Conservation (phyloP, 2,797 vertebrate genomes). For the Paguma larvata region DNA sequence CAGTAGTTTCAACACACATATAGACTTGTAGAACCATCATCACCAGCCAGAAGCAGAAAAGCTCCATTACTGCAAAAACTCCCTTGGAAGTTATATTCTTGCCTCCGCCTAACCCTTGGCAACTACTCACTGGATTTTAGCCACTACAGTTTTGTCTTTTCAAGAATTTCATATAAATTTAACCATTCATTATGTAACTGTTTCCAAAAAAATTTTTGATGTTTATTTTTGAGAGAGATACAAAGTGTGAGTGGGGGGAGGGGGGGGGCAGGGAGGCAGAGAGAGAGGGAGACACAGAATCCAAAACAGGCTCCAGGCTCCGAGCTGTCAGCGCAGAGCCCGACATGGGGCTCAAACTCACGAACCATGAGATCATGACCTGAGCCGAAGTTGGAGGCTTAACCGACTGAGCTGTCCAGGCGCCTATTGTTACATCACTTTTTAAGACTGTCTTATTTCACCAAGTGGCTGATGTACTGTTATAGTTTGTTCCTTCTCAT, state of each 20-base stretch:
- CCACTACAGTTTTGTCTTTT: background rate
- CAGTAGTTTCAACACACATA: background rate
- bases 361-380: too few species aligned
- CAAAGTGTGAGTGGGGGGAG: too few species aligned
- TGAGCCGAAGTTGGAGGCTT: too few species aligned
- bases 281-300: too few species aligned
- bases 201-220: background rate
- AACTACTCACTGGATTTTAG: background rate
- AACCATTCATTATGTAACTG: background rate
- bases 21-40: background rate
- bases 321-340: too few species aligned
- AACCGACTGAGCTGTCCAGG: too few species aligned
- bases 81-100: background rate
- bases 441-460: background rate
- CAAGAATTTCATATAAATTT: constrained; percentile 43
- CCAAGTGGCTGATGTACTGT: background rate
- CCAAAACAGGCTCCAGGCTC: too few species aligned
- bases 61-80: background rate
- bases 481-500: background rate
- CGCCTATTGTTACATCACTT: background rate
- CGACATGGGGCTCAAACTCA: too few species aligned
- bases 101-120: background rate
- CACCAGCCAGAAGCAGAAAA: background rate
- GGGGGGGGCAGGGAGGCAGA: too few species aligned
- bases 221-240: too few species aligned